phyloP scores from a whole-genome alignment of 2,888 invertebrate genomes.

The Ecdyonurus torrentis region DNA sequence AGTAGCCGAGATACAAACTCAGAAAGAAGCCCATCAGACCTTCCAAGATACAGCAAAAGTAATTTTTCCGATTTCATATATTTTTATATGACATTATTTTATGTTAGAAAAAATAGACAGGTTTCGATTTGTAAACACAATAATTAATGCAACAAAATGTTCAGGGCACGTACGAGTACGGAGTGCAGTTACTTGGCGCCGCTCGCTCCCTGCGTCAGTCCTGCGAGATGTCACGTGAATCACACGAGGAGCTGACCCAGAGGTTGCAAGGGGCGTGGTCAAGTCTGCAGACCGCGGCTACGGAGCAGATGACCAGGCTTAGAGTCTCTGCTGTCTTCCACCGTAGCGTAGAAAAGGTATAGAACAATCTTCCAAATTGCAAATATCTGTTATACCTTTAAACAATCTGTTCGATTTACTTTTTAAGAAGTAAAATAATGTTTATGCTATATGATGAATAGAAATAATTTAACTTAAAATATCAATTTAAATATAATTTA shows the following conservation, averaged over 20 bases:
- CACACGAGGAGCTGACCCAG: conserved; percentile 36
- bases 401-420: no score
- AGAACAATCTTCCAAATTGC: no score
- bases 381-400: no score
- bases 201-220: conserved; percentile 54
- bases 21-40: conserved; percentile 55
- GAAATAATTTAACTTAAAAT: not conserved
- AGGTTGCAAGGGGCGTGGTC: conserved; percentile 50
- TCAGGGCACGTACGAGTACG: conserved; percentile 66
- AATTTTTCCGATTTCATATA: conserved; percentile 10
- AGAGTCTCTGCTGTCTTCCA: conserved; percentile 61
- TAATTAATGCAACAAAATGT: no score
- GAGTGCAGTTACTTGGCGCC: conserved; percentile 58
- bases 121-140: not conserved
- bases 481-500: not conserved
- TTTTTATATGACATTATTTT: not conserved
- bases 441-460: not conserved
- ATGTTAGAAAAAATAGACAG: not conserved
- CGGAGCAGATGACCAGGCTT: conserved; percentile 58
- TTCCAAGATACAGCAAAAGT: conserved; percentile 68
- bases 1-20: conserved; percentile 50
- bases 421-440: no score
- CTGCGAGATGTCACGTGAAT: conserved; percentile 42
- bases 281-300: conserved; percentile 45
- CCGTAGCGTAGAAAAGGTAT: conserved; percentile 37